A percentile compares a stretch with the other conserved stretches of the same genome.
Evolutionary conservation across 2,113 vertebrate species (phyloP).

Genomic region (Ellobius talpinus): DNA sequence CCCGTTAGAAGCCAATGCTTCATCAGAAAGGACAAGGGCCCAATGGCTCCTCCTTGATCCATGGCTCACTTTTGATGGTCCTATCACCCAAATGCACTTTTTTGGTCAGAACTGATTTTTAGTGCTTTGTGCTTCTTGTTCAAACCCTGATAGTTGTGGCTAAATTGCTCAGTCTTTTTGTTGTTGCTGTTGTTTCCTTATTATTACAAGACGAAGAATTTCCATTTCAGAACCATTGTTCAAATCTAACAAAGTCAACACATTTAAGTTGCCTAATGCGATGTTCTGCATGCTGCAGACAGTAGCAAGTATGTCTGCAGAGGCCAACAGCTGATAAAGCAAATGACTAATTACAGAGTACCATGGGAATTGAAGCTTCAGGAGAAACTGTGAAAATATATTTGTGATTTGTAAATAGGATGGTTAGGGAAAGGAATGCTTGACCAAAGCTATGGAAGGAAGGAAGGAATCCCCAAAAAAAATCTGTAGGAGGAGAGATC

Average conservation of each 20-base stretch:
- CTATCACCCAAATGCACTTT: neutral
- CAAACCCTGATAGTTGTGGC: neutral
- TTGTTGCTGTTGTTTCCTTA: neutral
- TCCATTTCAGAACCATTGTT: neutral
- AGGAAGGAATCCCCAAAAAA: neutral
- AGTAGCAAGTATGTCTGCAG: neutral
- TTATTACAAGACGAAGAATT: slow-evolving; percentile 27
- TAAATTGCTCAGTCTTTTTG: neutral
- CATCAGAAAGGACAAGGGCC: neutral
- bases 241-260: neutral
- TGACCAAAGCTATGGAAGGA: neutral
- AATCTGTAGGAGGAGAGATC: neutral
- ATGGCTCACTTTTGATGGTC: neutral
- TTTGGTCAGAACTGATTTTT: neutral
- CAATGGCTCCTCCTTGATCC: neutral
- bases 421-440: neutral
- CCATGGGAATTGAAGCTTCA: neutral
- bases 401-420: neutral
- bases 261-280: neutral
- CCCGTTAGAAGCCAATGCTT: too few species aligned
- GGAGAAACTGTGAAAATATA: neutral
- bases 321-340: neutral
- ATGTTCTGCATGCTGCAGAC: neutral
- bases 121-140: neutral
- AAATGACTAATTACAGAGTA: neutral